Evolutionary conservation across 2,113 vertebrate genomes (phyloP).

Genomic region (Felis catus): F.catus_Fca126_mat1.0 CM031415.1:428001-428500

Average conservation of each 20-base stretch:
- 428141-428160: not conserved
- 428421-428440: not conserved
- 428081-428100: not conserved
- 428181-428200: not conserved
- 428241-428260: not conserved
- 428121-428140: not conserved
- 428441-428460: not conserved
- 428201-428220: not conserved
- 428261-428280: not conserved
- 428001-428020: not conserved
- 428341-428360: not conserved
- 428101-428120: not conserved
- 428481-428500: not conserved
- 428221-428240: not conserved
- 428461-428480: not conserved
- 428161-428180: not conserved
- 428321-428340: not conserved
- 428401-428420: not conserved
- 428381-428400: not conserved
- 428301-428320: not conserved
- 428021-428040: not conserved
- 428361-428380: not conserved
- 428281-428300: not conserved
- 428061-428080: not conserved
- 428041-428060: not conserved